Percentiles rank a stretch among this genome's conserved stretches.
Evolutionary conservation across 2,797 vertebrate genomes (phyloP).

Genomic region (Alosa sapidissima): DNA sequence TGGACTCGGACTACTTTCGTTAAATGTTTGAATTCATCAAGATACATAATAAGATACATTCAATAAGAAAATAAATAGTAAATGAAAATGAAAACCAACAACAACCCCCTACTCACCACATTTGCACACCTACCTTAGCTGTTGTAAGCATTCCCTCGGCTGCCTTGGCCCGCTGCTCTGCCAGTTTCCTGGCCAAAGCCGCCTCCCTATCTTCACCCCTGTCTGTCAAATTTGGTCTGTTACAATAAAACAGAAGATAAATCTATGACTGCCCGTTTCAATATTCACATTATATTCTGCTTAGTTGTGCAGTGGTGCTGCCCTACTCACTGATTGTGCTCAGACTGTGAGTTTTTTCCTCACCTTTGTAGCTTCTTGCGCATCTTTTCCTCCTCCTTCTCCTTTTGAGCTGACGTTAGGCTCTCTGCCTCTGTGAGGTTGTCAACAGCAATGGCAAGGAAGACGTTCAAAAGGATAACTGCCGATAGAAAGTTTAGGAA

Average conservation of each 20-base stretch:
- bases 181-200: constrained; percentile 84
- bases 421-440: constrained; percentile 96
- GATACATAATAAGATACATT: neutral
- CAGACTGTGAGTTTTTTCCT: constrained; percentile 2
- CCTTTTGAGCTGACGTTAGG: constrained; percentile 92
- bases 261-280: neutral
- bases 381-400: constrained; percentile 88
- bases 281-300: neutral
- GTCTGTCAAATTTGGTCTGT: constrained; percentile 82
- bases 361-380: constrained; percentile 85
- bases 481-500: constrained; percentile 58
- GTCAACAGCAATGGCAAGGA: constrained; percentile 96
- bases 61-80: neutral
- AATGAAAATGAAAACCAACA: constrained; percentile 12
- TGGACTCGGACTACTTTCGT: neutral
- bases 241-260: neutral
- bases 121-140: constrained; percentile 80
- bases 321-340: neutral
- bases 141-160: constrained; percentile 94
- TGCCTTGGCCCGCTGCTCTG: constrained; percentile 86
- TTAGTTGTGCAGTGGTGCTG: neutral
- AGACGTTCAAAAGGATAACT: constrained; percentile 98
- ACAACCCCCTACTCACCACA: neutral
- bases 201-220: constrained; percentile 90
- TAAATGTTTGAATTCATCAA: neutral